These are phyloP conservation scores for Aegotheles bennettii DNA, from an alignment of 2,113 vertebrate species.

Conservation along the genomic window DNA sequence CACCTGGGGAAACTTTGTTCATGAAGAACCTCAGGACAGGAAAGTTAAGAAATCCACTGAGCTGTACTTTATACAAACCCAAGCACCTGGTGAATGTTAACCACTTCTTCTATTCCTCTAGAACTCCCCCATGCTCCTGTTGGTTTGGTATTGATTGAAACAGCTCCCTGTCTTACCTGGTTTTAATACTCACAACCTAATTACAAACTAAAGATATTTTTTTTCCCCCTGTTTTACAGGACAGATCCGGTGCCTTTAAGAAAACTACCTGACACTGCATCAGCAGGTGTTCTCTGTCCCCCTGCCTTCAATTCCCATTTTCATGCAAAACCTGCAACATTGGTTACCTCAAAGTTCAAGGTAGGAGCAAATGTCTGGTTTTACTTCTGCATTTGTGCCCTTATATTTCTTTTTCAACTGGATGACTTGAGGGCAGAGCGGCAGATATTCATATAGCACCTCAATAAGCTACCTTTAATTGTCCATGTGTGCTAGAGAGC, in stretches of 20 bases:
- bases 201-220: neutral
- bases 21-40: neutral
- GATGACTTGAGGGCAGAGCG: neutral
- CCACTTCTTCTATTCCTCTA: neutral
- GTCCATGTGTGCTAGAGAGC: neutral
- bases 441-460: neutral
- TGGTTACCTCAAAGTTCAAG: neutral
- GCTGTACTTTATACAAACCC: neutral
- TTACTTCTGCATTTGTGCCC: neutral
- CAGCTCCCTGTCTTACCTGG: neutral
- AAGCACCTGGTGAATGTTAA: neutral
- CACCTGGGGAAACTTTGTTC: neutral
- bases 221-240: neutral
- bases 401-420: neutral
- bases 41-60: neutral
- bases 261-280: rapidly evolving
- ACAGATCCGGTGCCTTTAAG: neutral
- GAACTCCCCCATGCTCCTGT: neutral
- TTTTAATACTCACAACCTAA: neutral
- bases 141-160: neutral
- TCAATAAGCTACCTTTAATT: neutral
- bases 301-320: neutral
- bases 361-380: neutral
- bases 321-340: neutral
- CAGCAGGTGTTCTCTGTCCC: neutral